Evolutionary conservation across 2,888 invertebrate genomes (phyloP).

Genomic region (Crioceris asparagi): DNA sequence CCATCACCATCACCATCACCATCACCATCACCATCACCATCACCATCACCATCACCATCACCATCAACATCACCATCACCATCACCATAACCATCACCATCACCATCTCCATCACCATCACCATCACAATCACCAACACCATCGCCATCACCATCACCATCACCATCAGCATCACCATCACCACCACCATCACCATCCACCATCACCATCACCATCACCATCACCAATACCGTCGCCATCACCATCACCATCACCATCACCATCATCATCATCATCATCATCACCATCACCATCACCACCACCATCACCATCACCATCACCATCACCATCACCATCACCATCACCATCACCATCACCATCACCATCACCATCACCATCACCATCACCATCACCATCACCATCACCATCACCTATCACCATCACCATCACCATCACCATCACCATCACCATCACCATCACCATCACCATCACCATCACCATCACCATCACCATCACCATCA

Average conservation of each 20-base stretch:
- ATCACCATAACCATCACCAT: too few species aligned
- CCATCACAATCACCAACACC: too few species aligned
- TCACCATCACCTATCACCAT: too few species aligned
- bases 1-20: conserved; percentile 1
- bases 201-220: too few species aligned
- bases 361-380: conserved; percentile 1
- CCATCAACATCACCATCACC: too few species aligned
- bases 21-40: conserved; percentile 1
- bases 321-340: conserved; percentile 2
- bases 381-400: conserved; percentile 1
- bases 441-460: conserved; percentile 1
- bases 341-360: conserved; percentile 1
- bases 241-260: conserved; percentile 1
- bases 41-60: conserved; percentile 1
- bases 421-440: conserved; percentile 1
- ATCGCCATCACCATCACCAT: conserved; percentile 1
- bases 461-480: conserved; percentile 2
- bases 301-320: conserved; percentile 1
- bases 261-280: conserved; percentile 2
- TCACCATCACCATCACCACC: conserved; percentile 1
- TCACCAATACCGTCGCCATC: too few species aligned
- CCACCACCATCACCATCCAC: neutral
- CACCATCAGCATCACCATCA: conserved; percentile 1
- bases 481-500: conserved; percentile 1
- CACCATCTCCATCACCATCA: too few species aligned